Evolutionary conservation across 2,113 vertebrate genomes (phyloP), one percentile per base, ranked within the genome.

Genomic region (Otocyon megalotis): DNA sequence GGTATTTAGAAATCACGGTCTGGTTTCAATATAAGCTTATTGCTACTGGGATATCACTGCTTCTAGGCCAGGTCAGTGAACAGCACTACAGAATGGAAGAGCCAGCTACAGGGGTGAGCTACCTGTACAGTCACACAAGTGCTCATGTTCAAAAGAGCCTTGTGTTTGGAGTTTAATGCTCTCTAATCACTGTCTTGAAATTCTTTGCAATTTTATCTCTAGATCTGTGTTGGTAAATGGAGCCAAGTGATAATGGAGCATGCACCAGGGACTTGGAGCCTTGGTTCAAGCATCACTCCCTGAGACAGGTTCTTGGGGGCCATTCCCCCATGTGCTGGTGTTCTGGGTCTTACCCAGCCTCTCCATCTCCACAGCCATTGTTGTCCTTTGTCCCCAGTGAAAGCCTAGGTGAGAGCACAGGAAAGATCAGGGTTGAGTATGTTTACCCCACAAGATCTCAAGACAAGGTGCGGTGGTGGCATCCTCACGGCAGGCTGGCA

Each of bases 1-100:
- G 26, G 2, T 53, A 71, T 86, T 96, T 84, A 90, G 84, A 94
- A 94, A 87, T 63, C 62, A 90, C 79, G 74, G 89, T 87, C n/a
- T 87, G 28, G 22, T 74, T 84, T 90, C 88, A 88, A 28, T 8
- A 5, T 37, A 67, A 88, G 15, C 43, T 88, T 84, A 50, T 94
- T 83, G 65, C 54, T 80, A 56, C 26, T 32, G 22, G 32, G 14
- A 54, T 72, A 13, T 2, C 22, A 58, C n/a, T 63, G 1, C 54
- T 79, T 90, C 79, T 72, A 92, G 65, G 22, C 53, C 32, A 92
- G 26, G 74, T 67, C n/a, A 92, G 62, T 67, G 60, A 37, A 83
- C 14, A 76, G 19, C 19, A 7, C 24, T 82, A 48, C 2, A 32
- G 88, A 94, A 74, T 35, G 87, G n/a, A 89, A 89, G 26, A 32